Conservation (phyloP, 1,140 invertebrate genomes). For the Ceratosolen fusciceps region DNA sequence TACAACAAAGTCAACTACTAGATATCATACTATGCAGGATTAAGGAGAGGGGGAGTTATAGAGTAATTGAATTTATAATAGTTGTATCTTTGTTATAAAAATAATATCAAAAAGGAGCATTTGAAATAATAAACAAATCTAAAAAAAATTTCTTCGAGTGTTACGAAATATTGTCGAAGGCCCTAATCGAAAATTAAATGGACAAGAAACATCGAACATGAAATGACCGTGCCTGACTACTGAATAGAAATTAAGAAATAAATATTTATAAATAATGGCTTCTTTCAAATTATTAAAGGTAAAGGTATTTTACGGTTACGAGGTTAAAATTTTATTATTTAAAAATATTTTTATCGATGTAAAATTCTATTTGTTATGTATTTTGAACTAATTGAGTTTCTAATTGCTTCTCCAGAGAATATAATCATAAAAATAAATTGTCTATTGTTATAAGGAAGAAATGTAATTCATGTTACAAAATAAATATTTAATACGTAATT, state of each 20-base stretch:
- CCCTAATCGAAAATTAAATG: conserved; percentile 15
- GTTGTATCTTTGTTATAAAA: background rate
- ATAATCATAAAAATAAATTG: too few relatives aligned
- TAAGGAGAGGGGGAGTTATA: background rate
- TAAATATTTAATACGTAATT: background rate
- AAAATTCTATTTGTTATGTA: too few relatives aligned
- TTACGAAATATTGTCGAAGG: conserved; percentile 37
- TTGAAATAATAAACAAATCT: background rate
- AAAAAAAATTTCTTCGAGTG: conserved; percentile 31
- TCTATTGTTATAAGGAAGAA: too few relatives aligned
- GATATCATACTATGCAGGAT: conserved; percentile 21
- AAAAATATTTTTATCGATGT: too few relatives aligned
- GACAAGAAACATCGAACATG: conserved; percentile 12
- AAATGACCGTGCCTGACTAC: background rate
- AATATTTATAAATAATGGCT: too few relatives aligned
- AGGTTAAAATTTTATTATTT: too few relatives aligned
- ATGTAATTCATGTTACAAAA: too few relatives aligned
- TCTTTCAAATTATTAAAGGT: too few relatives aligned
- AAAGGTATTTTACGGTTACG: too few relatives aligned
- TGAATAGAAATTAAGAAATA: background rate
- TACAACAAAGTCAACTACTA: conserved; percentile 26
- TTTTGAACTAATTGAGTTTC: too few relatives aligned
- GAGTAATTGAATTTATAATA: conserved; percentile 4
- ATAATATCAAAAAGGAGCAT: conserved; percentile 8
- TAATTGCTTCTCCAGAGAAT: too few relatives aligned